Conservation (phyloP, 2,113 vertebrate genomes). For the Amia ocellicauda region DNA sequence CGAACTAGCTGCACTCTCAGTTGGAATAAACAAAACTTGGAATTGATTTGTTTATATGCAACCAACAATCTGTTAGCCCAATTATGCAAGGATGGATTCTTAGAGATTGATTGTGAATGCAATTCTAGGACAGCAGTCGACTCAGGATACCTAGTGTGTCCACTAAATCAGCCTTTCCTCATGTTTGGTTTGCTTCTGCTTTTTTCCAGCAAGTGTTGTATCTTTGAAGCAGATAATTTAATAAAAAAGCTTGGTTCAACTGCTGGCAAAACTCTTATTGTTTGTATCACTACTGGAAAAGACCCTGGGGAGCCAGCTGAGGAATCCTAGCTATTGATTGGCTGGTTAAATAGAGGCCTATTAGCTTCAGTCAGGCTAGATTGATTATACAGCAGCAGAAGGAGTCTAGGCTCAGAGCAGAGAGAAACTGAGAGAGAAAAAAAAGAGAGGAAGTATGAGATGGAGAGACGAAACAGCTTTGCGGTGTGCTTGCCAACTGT, state of each 20-base stretch:
- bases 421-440: slow-evolving; percentile 42
- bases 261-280: slow-evolving; percentile 58
- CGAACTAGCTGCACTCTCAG: too few species aligned
- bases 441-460: slow-evolving; percentile 26
- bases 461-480: slow-evolving; percentile 26
- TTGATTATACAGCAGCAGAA: slow-evolving; percentile 65
- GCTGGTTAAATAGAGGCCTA: slow-evolving; percentile 70
- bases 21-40: neutral
- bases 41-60: neutral
- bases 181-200: slow-evolving; percentile 1
- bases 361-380: slow-evolving; percentile 69
- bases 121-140: neutral
- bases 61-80: neutral
- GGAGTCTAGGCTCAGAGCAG: slow-evolving; percentile 52
- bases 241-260: slow-evolving; percentile 50
- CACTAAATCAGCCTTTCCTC: neutral
- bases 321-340: slow-evolving; percentile 68
- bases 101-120: neutral
- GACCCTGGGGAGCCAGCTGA: slow-evolving; percentile 45
- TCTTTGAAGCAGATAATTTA: slow-evolving; percentile 43
- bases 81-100: neutral
- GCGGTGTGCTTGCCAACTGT: slow-evolving; percentile 42
- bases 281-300: slow-evolving; percentile 51
- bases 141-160: neutral
- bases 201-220: slow-evolving; percentile 7